Conservation (phyloP, 2,113 vertebrate species). For the Ictalurus furcatus region DNA sequence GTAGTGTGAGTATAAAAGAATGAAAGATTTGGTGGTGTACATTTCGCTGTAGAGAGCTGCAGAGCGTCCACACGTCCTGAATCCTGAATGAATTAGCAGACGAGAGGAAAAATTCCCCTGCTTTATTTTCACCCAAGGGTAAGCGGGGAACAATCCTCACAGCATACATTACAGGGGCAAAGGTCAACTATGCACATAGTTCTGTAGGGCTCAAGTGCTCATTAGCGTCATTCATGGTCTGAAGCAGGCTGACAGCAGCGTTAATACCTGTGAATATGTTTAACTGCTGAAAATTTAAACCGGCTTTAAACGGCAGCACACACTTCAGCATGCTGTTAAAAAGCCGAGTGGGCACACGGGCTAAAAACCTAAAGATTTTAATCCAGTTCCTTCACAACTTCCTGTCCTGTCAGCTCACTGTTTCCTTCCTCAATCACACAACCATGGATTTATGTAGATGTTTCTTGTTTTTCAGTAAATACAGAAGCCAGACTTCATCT, state of each 20-base stretch:
- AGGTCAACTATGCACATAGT: slow-evolving; percentile 12
- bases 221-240: slow-evolving; percentile 18
- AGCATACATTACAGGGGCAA: slow-evolving; percentile 22
- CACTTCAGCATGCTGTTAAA: neutral
- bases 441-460: neutral
- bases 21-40: neutral
- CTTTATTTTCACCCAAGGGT: slow-evolving; percentile 19
- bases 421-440: neutral
- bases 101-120: neutral
- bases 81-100: neutral
- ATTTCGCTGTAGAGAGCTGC: neutral
- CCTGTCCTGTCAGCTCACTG: neutral
- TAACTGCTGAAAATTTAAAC: slow-evolving; percentile 16
- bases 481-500: neutral
- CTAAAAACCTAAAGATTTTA: neutral
- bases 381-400: neutral
- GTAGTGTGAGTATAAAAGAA: neutral
- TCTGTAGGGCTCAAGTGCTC: slow-evolving; percentile 30
- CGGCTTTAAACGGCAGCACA: neutral
- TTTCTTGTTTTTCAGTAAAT: neutral
- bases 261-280: slow-evolving; percentile 31
- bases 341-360: neutral
- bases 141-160: slow-evolving; percentile 13
- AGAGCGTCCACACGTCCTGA: neutral
- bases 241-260: slow-evolving; percentile 20